phyloP scores from a whole-genome alignment of 2,797 vertebrate genomes.

The Gambelia wislizenii region DNA sequence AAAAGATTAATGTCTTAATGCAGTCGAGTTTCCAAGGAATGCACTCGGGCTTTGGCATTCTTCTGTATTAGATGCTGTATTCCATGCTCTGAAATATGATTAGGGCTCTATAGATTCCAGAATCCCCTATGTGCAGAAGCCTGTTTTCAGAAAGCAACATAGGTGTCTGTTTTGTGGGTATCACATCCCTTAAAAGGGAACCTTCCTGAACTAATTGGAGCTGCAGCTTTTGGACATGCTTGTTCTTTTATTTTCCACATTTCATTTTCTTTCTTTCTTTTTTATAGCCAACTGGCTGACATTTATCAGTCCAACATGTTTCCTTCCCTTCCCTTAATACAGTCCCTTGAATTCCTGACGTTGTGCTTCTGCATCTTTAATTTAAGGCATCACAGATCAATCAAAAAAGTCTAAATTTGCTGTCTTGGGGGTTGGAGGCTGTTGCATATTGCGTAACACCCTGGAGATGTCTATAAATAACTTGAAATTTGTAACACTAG shows the following conservation, averaged over 20 bases:
- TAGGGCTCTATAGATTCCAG: not conserved
- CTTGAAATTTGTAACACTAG: constrained; percentile 66
- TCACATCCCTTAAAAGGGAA: not conserved
- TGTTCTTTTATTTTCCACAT: constrained; percentile 4
- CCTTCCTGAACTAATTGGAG: not conserved
- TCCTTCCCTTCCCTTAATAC: constrained; percentile 16
- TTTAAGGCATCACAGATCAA: not conserved
- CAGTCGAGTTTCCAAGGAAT: not conserved
- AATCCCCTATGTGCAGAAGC: not conserved
- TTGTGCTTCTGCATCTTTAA: not conserved
- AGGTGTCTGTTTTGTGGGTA: not conserved
- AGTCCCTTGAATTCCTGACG: not conserved
- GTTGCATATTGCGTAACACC: constrained; percentile 78
- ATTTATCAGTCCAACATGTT: not conserved
- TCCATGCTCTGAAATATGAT: not conserved
- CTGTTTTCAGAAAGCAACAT: not conserved
- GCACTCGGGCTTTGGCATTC: not conserved
- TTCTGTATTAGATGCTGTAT: not conserved
- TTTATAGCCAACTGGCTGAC: not conserved
- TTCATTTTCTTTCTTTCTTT: constrained; percentile 15
- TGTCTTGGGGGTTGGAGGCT: constrained; percentile 38
- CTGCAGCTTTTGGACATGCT: not conserved
- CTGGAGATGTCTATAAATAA: constrained; percentile 85
- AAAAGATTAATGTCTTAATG: not conserved
- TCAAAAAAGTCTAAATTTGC: constrained; percentile 46